A percentile compares a stretch with the other conserved stretches of the same genome.
phyloP scores from a whole-genome alignment of 2,797 vertebrate genomes.

The Pipistrellus nathusii region DNA sequence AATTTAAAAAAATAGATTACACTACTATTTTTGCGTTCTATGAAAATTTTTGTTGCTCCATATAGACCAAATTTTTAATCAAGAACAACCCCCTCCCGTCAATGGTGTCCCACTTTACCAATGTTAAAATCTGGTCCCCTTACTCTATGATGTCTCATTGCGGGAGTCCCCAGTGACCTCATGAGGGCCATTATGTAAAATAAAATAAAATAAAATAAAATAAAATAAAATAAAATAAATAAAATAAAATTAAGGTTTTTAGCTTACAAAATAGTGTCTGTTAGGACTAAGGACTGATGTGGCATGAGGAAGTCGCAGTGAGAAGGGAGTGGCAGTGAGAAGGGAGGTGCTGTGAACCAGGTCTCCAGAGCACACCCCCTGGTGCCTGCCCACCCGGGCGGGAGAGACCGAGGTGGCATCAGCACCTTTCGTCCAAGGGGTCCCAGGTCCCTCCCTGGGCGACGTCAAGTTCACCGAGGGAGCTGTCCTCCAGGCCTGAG shows the following conservation, averaged over 20 bases:
- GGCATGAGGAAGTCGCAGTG: background rate
- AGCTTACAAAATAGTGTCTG: background rate
- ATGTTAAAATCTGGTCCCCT: too few relatives aligned
- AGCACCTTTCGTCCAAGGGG: rapidly evolving
- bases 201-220: background rate
- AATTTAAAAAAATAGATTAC: too few relatives aligned
- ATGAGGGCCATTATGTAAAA: background rate
- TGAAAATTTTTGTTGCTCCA: too few relatives aligned
- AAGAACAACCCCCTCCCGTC: too few relatives aligned
- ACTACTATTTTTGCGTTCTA: too few relatives aligned
- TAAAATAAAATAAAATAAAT: background rate
- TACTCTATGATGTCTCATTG: rapidly evolving
- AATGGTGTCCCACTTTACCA: too few relatives aligned
- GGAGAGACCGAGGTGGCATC: rapidly evolving
- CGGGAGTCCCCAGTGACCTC: background rate
- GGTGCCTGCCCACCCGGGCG: rapidly evolving
- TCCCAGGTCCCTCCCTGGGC: background rate
- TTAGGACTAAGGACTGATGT: background rate
- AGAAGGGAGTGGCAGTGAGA: background rate
- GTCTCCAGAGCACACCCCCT: rapidly evolving
- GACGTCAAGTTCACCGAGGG: rapidly evolving
- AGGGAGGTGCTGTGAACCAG: rapidly evolving
- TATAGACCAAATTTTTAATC: too few relatives aligned
- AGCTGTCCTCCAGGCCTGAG: background rate
- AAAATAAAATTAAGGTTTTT: background rate